Percentiles rank a stretch among this genome's conserved stretches.
Evolutionary conservation across 2,113 vertebrate species (phyloP).

Genomic region (Delphinus delphis): DNA sequence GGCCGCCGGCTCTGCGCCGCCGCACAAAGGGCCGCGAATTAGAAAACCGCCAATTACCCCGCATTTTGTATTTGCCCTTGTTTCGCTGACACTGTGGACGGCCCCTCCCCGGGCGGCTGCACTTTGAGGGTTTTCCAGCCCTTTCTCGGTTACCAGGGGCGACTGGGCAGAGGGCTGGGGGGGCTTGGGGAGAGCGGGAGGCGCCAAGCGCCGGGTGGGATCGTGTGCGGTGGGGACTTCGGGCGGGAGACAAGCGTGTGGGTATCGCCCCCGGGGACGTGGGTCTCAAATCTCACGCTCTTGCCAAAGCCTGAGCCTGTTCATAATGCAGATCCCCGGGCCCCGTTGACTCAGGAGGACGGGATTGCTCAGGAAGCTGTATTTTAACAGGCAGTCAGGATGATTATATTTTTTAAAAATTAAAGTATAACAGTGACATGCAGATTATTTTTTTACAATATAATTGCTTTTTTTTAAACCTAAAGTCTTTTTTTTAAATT

Average conservation of each 20-base stretch:
- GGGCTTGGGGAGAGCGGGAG: conserved; percentile 47
- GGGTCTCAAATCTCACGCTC: background rate
- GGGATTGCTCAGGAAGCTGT: background rate
- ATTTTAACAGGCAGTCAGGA: background rate
- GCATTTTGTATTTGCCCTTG: conserved; percentile 84
- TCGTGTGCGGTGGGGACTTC: background rate
- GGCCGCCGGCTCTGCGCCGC: conserved; percentile 81
- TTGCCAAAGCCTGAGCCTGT: background rate
- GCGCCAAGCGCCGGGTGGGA: background rate
- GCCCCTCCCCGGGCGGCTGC: conserved; percentile 81
- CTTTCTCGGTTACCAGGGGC: conserved; percentile 84
- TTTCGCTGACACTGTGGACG: conserved; percentile 72
- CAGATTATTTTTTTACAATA: background rate
- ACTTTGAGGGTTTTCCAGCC: conserved; percentile 83
- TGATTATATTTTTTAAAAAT: background rate
- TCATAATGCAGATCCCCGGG: background rate
- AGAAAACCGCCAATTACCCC: conserved; percentile 85
- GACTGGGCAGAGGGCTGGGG: conserved; percentile 79
- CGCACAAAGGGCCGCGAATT: conserved; percentile 85
- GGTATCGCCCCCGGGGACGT: background rate
- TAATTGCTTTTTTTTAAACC: background rate
- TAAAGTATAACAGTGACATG: background rate
- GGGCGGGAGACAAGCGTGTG: background rate
- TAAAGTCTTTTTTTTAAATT: too few relatives aligned
- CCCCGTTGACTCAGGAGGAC: background rate